These are phyloP conservation scores for Drosophila lowei DNA, from an alignment of 1,140 invertebrate genomes.

Conservation along the genomic window DNA sequence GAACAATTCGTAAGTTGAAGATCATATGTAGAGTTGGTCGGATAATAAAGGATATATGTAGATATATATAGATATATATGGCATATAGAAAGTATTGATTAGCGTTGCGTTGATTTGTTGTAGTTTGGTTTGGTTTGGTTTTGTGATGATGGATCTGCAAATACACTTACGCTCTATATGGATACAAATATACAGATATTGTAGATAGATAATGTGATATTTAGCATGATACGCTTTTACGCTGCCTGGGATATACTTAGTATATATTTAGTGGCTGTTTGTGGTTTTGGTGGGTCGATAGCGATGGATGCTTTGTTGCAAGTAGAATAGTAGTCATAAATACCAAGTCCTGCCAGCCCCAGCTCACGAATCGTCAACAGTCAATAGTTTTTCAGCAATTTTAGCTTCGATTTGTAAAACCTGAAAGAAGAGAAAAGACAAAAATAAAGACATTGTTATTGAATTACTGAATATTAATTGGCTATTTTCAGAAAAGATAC, in stretches of 20 bases:
- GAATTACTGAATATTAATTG: too few relatives aligned
- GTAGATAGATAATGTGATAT: slow-evolving; percentile 27
- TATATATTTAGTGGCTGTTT: slow-evolving; percentile 63
- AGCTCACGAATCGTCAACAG: slow-evolving; percentile 12
- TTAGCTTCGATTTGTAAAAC: not conserved
- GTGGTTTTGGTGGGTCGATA: slow-evolving; percentile 55
- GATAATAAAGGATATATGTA: slow-evolving; percentile 7
- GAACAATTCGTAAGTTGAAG: slow-evolving; percentile 42
- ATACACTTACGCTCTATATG: slow-evolving; percentile 64
- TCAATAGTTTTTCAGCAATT: not conserved
- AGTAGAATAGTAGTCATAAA: slow-evolving; percentile 80
- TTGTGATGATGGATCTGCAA: slow-evolving; percentile 59
- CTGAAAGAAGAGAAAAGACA: slow-evolving; percentile 12
- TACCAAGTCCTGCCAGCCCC: slow-evolving; percentile 71
- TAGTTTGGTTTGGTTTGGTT: slow-evolving; percentile 78
- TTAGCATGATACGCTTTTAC: slow-evolving; percentile 67
- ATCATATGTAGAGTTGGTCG: not conserved
- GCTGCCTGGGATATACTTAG: slow-evolving; percentile 74
- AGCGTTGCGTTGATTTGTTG: slow-evolving; percentile 71
- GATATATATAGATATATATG: slow-evolving; percentile 35
- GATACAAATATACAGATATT: slow-evolving; percentile 36
- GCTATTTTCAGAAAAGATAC: too few relatives aligned
- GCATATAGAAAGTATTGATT: slow-evolving; percentile 52
- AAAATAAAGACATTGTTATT: not conserved
- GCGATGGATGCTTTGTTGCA: slow-evolving; percentile 70